Base-by-base conservation (phyloP, 2,888 invertebrate genomes). In the Achlya flavicornis region DNA sequence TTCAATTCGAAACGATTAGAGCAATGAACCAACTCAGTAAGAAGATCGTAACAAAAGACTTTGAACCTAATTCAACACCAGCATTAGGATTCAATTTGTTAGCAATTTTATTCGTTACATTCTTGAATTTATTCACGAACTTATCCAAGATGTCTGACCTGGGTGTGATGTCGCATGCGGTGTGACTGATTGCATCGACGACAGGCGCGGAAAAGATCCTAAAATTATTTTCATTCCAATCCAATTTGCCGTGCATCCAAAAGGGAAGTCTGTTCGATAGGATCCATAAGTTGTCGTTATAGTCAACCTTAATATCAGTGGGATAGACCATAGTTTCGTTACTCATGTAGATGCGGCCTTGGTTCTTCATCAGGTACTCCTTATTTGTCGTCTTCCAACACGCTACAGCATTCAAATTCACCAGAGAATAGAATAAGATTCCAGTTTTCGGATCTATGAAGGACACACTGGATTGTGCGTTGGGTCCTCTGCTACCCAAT, bases 281-380 rank as follows among this genome's bases (percentile, higher is more conserved):
- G 3, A 97, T 96, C 97, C 97, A 97, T 0, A 97, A 82, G 57
- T 95, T 96, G 14, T 96, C 95, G 8, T 96, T 94, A 35, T 94
- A 94, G 71, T 97, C 97, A 0, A 97, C 96, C 86, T 97, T 97
- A 2, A 97, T 94, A 72, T 97, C 97, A 61, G 96, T 96, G 3
- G 97, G 97, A 76, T 97, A 97, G 0, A 97, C 93, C 96, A 97
- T 95, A 1, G 96, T 95, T 1, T 92, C 94, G 65, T 96, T 95
- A 77, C 95, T 96, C 95, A 95, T 95, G 69, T 95, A 96, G 61
- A 97, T 95, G 53, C 96, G 92, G 4, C 96, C 96, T 80, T 97
- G 97, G 10, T 96, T 95, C 70, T 95, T 95, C 88, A 95, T 95
- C 6, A 93, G 94, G 77, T 97, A 97, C 0, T 94, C 94, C 58